Conservation (phyloP, 1,140 invertebrate genomes). For the Cotesia glomerata region DNA sequence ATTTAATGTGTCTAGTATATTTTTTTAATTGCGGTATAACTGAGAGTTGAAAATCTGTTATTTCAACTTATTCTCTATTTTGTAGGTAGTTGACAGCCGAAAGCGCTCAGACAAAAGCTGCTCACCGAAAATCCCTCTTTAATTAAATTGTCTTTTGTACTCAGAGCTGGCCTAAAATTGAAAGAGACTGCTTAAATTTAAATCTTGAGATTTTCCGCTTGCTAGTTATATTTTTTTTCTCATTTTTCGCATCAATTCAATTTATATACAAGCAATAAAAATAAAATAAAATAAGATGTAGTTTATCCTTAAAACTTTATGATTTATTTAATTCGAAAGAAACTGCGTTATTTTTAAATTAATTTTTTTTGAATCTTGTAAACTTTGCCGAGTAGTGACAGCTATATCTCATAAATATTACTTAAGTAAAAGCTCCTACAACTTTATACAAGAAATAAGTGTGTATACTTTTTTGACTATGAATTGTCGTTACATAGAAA, state of each 20-base stretch:
- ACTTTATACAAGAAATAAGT: not conserved
- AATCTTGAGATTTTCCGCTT: not conserved
- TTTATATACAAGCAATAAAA: not conserved
- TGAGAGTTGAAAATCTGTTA: not conserved
- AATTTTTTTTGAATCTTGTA: not conserved
- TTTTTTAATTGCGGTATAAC: not conserved
- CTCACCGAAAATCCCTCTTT: slow-evolving; percentile 48
- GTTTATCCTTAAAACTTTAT: not conserved
- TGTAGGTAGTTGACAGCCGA: not conserved
- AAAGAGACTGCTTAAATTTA: slow-evolving; percentile 23
- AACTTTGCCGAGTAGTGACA: not conserved
- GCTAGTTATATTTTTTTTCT: slow-evolving; percentile 1
- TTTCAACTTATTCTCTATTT: not conserved
- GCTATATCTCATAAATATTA: slow-evolving; percentile 1
- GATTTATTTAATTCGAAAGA: not conserved
- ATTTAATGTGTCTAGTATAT: no score
- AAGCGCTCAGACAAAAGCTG: slow-evolving; percentile 19
- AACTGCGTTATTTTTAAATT: not conserved
- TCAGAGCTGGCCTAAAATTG: slow-evolving; percentile 44
- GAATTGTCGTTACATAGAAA: not conserved
- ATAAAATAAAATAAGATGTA: not conserved
- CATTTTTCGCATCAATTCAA: not conserved
- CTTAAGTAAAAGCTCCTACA: not conserved
- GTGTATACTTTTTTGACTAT: not conserved
- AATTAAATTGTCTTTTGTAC: slow-evolving; percentile 57